phyloP scores from a whole-genome alignment of 1,140 invertebrate genomes.

The Drosophila orena region DNA sequence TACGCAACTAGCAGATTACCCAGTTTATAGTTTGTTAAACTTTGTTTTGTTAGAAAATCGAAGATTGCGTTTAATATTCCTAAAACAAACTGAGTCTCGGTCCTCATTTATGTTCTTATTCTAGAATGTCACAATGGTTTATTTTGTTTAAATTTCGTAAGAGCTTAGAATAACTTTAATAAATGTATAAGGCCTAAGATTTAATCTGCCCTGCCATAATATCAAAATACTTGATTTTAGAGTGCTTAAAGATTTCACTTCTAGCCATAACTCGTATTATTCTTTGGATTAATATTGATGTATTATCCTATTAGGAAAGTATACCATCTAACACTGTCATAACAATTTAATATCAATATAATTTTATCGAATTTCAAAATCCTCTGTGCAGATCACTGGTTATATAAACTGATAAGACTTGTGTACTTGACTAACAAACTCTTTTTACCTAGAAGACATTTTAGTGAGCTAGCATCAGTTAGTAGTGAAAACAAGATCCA shows the following conservation, averaged over 20 bases:
- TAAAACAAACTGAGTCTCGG: background rate
- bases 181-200: background rate
- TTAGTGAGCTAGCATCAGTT: conserved; percentile 30
- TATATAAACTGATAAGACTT: background rate
- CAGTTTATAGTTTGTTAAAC: no score
- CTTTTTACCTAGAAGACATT: background rate
- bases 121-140: background rate
- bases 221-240: no score
- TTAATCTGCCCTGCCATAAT: background rate
- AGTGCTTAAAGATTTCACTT: background rate
- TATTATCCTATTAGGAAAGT: background rate
- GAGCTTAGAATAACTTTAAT: background rate
- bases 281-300: background rate
- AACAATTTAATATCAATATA: background rate
- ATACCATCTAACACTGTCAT: background rate
- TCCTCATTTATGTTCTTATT: background rate
- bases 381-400: background rate
- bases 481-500: background rate
- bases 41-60: no score
- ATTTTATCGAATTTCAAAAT: background rate
- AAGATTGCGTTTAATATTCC: background rate
- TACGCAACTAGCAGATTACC: background rate
- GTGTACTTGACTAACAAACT: background rate
- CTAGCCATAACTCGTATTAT: background rate
- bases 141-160: no score